phyloP scores from a whole-genome alignment of 30 jellyfish, hydroid and myxozoan species.

The Sanderia malayensis region DNA sequence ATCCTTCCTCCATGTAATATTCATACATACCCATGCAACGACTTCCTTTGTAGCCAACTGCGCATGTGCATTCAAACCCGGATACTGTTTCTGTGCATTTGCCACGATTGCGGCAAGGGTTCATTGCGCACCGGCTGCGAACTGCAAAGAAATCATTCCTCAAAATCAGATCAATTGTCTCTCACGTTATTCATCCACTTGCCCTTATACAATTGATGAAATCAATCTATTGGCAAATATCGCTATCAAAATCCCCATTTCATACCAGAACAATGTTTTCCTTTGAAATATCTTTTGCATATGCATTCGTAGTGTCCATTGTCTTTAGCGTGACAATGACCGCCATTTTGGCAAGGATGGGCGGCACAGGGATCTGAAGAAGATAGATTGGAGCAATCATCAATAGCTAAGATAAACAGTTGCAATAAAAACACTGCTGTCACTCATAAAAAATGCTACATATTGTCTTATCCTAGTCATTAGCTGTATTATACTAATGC shows the following conservation, averaged over 20 bases:
- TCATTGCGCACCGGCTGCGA: constrained; percentile 91
- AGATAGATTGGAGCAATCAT: no score
- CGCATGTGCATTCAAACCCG: constrained; percentile 95
- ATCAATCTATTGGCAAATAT: no score
- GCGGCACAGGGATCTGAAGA: constrained; percentile 90
- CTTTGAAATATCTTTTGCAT: constrained; percentile 85
- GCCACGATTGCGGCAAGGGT: constrained; percentile 92
- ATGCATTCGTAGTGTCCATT: constrained; percentile 67
- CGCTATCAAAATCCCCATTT: background rate
- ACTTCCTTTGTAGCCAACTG: constrained; percentile 87
- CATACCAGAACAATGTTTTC: constrained; percentile 89
- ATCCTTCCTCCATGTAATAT: no score
- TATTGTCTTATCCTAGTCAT: no score
- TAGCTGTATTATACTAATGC: no score
- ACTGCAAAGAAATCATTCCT: constrained; percentile 57
- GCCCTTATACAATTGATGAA: no score
- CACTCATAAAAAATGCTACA: no score
- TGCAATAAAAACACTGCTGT: no score
- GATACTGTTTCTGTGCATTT: constrained; percentile 81
- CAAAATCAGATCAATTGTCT: no score
- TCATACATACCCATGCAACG: constrained; percentile 88
- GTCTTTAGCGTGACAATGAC: constrained; percentile 66
- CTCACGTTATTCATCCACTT: no score
- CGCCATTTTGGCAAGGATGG: constrained; percentile 95
- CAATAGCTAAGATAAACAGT: no score